Conservation (phyloP, 2,113 vertebrate species). For the Pterophyllum scalare region DNA sequence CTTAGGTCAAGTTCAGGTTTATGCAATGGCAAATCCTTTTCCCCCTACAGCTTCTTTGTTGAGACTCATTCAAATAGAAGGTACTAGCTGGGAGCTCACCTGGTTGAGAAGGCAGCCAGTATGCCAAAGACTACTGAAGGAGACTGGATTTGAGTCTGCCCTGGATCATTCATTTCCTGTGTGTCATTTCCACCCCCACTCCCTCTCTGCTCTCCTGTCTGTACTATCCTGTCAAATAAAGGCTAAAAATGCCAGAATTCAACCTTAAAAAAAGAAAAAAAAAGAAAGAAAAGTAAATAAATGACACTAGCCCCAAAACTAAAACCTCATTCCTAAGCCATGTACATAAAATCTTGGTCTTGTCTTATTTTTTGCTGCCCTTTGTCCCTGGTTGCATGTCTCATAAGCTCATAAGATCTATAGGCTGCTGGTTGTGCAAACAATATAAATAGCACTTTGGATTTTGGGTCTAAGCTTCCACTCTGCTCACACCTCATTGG, state of each 20-base stretch:
- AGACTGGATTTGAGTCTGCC: neutral
- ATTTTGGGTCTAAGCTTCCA: neutral
- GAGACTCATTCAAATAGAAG: neutral
- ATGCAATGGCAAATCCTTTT: accelerated
- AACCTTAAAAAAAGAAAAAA: neutral
- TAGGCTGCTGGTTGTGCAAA: neutral
- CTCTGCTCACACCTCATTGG: neutral
- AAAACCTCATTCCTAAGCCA: neutral
- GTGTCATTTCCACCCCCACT: neutral
- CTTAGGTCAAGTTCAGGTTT: neutral
- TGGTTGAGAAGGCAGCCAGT: neutral
- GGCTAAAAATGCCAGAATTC: neutral
- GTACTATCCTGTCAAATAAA: neutral
- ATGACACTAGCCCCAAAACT: neutral
- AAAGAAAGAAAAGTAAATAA: neutral
- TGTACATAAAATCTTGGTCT: neutral
- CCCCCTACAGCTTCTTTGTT: neutral
- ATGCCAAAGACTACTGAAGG: neutral
- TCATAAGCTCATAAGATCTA: neutral
- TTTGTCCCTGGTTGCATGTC: neutral
- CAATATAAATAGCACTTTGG: accelerated
- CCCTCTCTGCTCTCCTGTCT: neutral
- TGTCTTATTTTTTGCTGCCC: neutral
- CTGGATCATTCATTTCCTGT: neutral
- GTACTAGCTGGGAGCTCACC: neutral